Percentiles rank a stretch among this genome's conserved stretches.
Conservation (phyloP, 2,113 vertebrate species). For the Bos javanicus region DNA sequence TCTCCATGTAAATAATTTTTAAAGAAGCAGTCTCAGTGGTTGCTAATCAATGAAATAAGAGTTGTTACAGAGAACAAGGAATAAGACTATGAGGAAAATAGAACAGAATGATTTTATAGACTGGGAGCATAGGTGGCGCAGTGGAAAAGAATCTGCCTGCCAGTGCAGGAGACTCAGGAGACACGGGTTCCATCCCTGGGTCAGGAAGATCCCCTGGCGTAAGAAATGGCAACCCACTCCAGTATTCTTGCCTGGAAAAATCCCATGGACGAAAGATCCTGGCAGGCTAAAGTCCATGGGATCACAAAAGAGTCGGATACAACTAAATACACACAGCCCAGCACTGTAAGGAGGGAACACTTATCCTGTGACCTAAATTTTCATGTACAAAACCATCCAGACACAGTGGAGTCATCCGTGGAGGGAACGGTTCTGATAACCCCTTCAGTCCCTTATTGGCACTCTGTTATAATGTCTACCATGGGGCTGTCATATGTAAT, state of each 20-base stretch:
- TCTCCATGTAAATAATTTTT: not conserved
- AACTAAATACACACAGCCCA: not conserved
- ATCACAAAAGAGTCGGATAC: not conserved
- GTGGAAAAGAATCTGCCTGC: not conserved
- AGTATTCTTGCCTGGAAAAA: not conserved
- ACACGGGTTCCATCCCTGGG: not conserved
- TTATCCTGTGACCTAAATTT: not conserved
- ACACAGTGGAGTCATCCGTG: not conserved
- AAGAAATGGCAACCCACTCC: not conserved
- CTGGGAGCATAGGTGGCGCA: not conserved
- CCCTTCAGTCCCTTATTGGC: not conserved
- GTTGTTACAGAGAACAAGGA: not conserved
- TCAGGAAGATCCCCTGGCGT: not conserved
- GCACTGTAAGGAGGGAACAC: not conserved
- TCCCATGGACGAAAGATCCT: not conserved
- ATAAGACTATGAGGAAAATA: not conserved
- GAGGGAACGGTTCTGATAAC: too few species aligned
- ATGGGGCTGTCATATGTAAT: not conserved
- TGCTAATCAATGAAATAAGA: not conserved
- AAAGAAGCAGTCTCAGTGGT: not conserved
- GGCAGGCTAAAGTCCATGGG: not conserved
- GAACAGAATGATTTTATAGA: not conserved
- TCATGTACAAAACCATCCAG: not conserved
- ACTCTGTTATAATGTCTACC: not conserved
- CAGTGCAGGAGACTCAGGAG: not conserved